Percentiles rank a stretch among this genome's conserved stretches.
Conservation (phyloP, 1,140 invertebrate species). For the Tyrophagus putrescentiae region DNA sequence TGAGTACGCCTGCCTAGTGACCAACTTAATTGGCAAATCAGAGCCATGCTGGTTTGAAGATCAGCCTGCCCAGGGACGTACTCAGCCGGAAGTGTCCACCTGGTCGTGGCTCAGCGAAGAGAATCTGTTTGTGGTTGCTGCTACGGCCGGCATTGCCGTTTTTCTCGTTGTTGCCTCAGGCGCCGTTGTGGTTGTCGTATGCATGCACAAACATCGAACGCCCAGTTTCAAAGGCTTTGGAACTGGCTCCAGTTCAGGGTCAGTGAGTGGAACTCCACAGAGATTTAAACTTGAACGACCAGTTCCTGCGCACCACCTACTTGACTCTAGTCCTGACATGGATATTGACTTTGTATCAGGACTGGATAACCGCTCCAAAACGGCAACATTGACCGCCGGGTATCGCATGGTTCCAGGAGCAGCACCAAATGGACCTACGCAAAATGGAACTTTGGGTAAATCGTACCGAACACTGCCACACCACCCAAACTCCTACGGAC, state of each 20-base stretch:
- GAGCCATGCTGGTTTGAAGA: constrained; percentile 26
- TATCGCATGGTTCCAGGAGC: constrained; percentile 1
- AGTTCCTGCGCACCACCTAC: neutral
- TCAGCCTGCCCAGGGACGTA: neutral
- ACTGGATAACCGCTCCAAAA: neutral
- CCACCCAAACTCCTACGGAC: neutral
- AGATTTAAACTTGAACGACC: neutral
- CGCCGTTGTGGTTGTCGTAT: constrained; percentile 23
- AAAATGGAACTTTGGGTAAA: neutral
- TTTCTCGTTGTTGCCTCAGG: constrained; percentile 25
- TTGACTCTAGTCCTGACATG: neutral
- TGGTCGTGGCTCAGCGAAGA: constrained; percentile 26
- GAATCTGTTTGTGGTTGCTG: constrained; percentile 28
- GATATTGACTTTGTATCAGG: neutral
- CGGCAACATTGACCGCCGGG: neutral
- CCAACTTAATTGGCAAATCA: constrained; percentile 28
- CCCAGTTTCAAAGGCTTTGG: constrained; percentile 13
- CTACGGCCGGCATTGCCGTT: constrained; percentile 26
- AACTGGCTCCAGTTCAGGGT: neutral
- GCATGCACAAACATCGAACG: constrained; percentile 8
- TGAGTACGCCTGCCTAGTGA: constrained; percentile 27
- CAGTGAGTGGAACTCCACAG: neutral
- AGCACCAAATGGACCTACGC: neutral
- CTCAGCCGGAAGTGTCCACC: constrained; percentile 25
- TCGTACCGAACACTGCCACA: neutral